These are phyloP conservation scores for Anolis carolinensis DNA, from an alignment of 2,113 vertebrate species.

Conservation along the genomic window DNA sequence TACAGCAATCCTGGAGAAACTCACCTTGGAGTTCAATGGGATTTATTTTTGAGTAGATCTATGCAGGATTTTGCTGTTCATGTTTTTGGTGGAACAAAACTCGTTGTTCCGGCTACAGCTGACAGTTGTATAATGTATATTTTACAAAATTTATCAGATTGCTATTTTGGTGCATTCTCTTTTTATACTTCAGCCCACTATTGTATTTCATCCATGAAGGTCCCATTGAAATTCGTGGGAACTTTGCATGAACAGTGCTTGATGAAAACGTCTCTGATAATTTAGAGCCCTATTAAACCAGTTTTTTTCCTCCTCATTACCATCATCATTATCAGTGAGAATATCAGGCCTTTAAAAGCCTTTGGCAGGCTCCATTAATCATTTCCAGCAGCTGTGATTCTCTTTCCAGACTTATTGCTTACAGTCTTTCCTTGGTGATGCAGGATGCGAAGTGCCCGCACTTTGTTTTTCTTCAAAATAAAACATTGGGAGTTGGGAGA, in stretches of 20 bases:
- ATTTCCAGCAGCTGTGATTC: not conserved
- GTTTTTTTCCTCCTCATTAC: not conserved
- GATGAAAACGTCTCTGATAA: not conserved
- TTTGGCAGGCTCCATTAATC: not conserved
- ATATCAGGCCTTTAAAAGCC: not conserved
- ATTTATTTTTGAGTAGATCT: too few species aligned
- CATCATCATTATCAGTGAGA: not conserved
- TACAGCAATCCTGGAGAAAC: not conserved
- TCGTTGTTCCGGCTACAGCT: not conserved
- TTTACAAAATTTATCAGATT: not conserved
- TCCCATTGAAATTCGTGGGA: not conserved
- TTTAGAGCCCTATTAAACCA: not conserved
- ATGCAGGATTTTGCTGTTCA: too few species aligned
- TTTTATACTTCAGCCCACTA: not conserved
- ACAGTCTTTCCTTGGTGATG: too few species aligned
- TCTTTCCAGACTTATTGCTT: not conserved
- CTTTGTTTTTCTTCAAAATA: not conserved
- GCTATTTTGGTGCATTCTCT: not conserved
- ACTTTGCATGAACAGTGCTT: not conserved
- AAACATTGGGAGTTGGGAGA: not conserved
- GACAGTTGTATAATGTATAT: too few species aligned
- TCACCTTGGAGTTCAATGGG: too few species aligned
- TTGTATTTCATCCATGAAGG: not conserved
- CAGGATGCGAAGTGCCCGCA: not conserved
- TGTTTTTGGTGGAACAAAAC: too few species aligned